These are phyloP conservation scores for Pheosia tremula DNA, from an alignment of 2,888 invertebrate genomes.

Conservation along the genomic window DNA sequence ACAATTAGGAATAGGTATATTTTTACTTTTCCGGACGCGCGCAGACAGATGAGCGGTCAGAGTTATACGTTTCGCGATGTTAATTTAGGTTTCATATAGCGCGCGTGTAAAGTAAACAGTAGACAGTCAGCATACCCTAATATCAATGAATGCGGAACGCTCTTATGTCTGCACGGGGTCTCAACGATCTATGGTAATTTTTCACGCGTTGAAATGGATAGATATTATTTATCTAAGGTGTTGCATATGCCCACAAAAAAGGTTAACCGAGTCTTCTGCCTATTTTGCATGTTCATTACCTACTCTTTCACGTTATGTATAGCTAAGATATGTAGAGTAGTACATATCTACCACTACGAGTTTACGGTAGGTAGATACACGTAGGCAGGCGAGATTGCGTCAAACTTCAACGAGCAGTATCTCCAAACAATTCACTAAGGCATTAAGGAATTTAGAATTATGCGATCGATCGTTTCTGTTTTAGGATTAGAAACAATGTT, in stretches of 20 bases:
- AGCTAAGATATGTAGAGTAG: too few species aligned
- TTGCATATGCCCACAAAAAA: constrained; percentile 9
- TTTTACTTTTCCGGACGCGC: too few species aligned
- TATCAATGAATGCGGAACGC: too few species aligned
- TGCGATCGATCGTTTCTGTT: constrained; percentile 65
- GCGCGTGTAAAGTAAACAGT: too few species aligned
- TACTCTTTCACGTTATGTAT: not conserved
- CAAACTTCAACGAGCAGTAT: constrained; percentile 59
- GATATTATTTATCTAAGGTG: not conserved
- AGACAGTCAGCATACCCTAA: too few species aligned
- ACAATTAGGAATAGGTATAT: too few species aligned
- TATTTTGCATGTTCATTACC: not conserved
- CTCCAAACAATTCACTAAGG: constrained; percentile 73
- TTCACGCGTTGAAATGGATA: constrained; percentile 4
- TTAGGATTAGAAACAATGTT: constrained; percentile 43
- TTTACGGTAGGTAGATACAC: constrained; percentile 25
- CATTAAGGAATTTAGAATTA: constrained; percentile 70
- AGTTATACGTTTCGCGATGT: too few species aligned
- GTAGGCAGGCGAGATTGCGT: constrained; percentile 54
- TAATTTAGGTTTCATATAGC: too few species aligned
- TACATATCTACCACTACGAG: constrained; percentile 15
- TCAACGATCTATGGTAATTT: not conserved
- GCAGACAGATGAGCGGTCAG: too few species aligned
- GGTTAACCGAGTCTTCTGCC: too few species aligned
- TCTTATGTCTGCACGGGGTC: too few species aligned